phyloP scores from a whole-genome alignment of 2,113 vertebrate genomes.

The Gallinago paraguaiae region DNA sequence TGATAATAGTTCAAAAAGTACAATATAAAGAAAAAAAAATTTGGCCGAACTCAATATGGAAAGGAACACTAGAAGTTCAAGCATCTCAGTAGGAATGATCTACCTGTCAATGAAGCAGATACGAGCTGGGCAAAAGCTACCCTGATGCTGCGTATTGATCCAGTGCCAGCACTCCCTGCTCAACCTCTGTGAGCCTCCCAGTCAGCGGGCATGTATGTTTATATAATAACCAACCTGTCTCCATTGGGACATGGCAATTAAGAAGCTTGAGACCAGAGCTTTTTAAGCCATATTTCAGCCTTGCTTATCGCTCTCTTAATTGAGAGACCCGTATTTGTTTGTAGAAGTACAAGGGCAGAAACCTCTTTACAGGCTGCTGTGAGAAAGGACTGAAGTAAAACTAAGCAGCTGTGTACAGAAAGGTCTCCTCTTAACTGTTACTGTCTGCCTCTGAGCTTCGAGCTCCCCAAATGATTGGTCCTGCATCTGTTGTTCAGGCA shows the following conservation, averaged over 20 bases:
- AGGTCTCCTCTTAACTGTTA: background rate
- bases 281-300: background rate
- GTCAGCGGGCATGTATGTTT: background rate
- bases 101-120: background rate
- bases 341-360: background rate
- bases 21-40: background rate
- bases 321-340: background rate
- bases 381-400: background rate
- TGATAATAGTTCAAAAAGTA: background rate
- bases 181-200: background rate
- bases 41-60: background rate
- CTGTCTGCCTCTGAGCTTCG: background rate
- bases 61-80: background rate
- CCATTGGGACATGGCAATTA: background rate
- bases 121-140: background rate
- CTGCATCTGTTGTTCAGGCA: background rate
- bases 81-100: background rate
- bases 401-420: background rate
- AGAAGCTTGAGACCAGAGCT: background rate
- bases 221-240: background rate
- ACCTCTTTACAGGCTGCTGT: background rate
- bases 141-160: background rate
- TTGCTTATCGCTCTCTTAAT: background rate
- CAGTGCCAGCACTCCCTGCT: background rate
- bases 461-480: background rate